phyloP scores from a whole-genome alignment of 2,113 vertebrate species.

The Progne subis region DNA sequence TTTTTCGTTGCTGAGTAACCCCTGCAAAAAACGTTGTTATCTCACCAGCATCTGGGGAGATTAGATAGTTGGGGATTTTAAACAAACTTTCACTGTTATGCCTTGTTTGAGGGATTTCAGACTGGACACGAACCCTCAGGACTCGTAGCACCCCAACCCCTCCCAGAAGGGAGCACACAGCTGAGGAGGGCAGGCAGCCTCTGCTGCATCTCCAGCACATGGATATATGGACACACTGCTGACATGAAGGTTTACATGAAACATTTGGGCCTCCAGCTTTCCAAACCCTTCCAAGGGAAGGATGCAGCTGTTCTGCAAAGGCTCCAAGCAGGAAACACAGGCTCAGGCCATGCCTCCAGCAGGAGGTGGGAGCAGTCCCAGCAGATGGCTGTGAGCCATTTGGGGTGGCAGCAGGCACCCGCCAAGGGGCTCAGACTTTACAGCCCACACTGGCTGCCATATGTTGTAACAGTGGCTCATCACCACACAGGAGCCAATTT shows the following conservation, averaged over 20 bases:
- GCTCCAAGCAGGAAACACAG: background rate
- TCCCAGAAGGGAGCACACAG: background rate
- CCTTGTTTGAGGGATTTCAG: conserved; percentile 14
- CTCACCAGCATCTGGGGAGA: conserved; percentile 50
- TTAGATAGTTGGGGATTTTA: conserved; percentile 43
- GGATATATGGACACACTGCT: background rate
- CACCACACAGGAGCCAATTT: conserved; percentile 16
- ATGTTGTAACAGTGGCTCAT: conserved; percentile 34
- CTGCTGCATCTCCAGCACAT: background rate
- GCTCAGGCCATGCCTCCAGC: background rate
- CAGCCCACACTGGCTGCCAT: conserved; percentile 36
- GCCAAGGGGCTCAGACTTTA: background rate
- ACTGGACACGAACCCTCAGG: background rate
- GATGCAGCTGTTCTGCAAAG: background rate
- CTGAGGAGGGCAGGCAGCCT: background rate
- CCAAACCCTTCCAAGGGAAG: background rate
- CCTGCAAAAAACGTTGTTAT: conserved; percentile 41
- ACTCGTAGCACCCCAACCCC: background rate
- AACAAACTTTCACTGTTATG: conserved; percentile 4
- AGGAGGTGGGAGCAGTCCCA: conserved; percentile 38
- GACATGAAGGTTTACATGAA: background rate
- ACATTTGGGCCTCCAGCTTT: background rate
- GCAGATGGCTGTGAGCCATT: conserved; percentile 38
- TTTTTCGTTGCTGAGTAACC: conserved; percentile 72
- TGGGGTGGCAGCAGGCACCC: conserved; percentile 29